A percentile compares a stretch with the other conserved stretches of the same genome.
Conservation (phyloP, 2,797 vertebrate species). For the Huso huso region DNA sequence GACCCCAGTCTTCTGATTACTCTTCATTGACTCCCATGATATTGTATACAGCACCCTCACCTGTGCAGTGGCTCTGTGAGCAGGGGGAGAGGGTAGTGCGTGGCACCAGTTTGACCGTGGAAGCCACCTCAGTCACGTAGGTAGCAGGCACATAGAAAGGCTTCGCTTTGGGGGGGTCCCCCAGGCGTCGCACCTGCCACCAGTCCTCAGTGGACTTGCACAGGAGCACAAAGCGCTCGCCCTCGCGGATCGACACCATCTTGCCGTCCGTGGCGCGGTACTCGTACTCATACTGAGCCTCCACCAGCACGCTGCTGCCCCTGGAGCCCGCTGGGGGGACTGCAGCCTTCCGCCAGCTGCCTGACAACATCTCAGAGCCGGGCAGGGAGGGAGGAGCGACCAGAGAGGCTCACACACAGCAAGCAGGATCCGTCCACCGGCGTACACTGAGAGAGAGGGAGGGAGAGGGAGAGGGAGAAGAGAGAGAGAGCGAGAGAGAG, state of each 20-base stretch:
- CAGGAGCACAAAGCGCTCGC: conserved; percentile 75
- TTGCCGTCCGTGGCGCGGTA: conserved; percentile 68
- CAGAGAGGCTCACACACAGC: neutral
- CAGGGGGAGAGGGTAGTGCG: conserved; percentile 24
- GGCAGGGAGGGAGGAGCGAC: conserved; percentile 11
- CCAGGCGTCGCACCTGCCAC: conserved; percentile 79
- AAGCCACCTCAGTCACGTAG: conserved; percentile 66
- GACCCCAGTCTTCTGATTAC: too few species aligned
- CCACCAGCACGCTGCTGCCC: conserved; percentile 57
- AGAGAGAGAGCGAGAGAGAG: too few species aligned
- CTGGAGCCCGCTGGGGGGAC: conserved; percentile 38
- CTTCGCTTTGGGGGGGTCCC: conserved; percentile 55
- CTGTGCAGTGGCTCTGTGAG: conserved; percentile 22
- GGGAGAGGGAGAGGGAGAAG: neutral
- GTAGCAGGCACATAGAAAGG: conserved; percentile 79
- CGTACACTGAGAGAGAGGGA: neutral
- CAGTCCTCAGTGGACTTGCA: conserved; percentile 78
- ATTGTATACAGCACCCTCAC: conserved; percentile 9
- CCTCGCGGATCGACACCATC: conserved; percentile 72
- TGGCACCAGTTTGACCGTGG: conserved; percentile 3
- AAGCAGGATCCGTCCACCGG: neutral
- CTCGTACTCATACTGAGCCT: conserved; percentile 73
- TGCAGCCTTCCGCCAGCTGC: conserved; percentile 61
- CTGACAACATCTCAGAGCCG: conserved; percentile 66
- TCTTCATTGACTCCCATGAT: too few species aligned